Percentiles rank a stretch among this genome's conserved stretches.
phyloP scores from a whole-genome alignment of 2,888 invertebrate genomes.

The Rhopalosiphum nymphaeae region DNA sequence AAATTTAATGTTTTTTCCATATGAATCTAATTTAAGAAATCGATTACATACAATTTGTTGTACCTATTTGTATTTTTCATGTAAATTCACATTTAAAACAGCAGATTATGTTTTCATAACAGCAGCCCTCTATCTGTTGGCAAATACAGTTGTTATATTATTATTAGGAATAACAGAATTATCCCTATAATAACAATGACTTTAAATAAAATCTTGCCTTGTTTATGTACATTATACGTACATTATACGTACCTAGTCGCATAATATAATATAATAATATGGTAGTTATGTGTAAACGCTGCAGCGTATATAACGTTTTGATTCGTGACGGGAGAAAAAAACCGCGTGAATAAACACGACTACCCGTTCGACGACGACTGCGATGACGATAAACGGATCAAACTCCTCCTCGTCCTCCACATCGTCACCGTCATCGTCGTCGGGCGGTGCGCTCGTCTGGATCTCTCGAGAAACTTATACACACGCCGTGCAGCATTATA shows the following conservation, averaged over 20 bases:
- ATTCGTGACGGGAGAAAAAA: conserved; percentile 33
- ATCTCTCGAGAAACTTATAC: background rate
- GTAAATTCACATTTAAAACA: too few relatives aligned
- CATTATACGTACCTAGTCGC: background rate
- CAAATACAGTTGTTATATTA: background rate
- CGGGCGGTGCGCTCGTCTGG: background rate
- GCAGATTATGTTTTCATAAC: background rate
- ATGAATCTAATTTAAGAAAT: background rate
- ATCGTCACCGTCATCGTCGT: background rate
- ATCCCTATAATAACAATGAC: background rate
- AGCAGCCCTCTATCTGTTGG: background rate
- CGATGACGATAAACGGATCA: conserved; percentile 35
- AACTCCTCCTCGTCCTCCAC: background rate
- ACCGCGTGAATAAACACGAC: conserved; percentile 6
- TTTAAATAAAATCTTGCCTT: background rate
- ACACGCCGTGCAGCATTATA: background rate
- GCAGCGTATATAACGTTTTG: background rate
- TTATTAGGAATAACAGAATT: background rate
- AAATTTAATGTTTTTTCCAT: too few relatives aligned
- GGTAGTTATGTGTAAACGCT: background rate
- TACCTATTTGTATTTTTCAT: too few relatives aligned
- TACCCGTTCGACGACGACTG: background rate
- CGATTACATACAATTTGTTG: background rate
- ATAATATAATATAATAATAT: background rate
- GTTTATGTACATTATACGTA: background rate